Percentiles rank a stretch among this genome's conserved stretches.
phyloP scores from a whole-genome alignment of 2,113 vertebrate genomes.

The Sylvilagus bachmani region DNA sequence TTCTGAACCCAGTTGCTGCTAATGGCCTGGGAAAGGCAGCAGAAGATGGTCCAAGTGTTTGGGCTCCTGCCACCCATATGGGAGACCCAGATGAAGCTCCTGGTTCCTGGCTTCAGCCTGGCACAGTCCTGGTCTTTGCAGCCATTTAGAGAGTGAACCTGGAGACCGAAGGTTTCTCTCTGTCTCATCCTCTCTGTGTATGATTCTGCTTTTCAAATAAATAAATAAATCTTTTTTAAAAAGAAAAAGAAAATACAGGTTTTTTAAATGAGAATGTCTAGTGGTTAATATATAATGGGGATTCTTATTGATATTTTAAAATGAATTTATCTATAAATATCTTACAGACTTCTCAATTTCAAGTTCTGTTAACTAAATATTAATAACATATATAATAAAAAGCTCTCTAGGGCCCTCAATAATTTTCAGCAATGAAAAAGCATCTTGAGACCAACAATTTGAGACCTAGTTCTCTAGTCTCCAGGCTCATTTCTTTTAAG shows the following conservation, averaged over 20 bases:
- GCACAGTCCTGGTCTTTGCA: too few relatives aligned
- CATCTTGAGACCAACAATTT: background rate
- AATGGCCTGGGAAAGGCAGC: too few relatives aligned
- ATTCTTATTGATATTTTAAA: background rate
- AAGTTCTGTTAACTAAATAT: constrained; percentile 34
- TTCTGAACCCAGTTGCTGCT: too few relatives aligned
- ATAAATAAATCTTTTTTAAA: too few relatives aligned
- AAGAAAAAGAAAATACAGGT: background rate
- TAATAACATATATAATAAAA: background rate
- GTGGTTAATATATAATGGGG: background rate
- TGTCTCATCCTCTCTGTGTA: too few relatives aligned
- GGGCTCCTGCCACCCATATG: too few relatives aligned
- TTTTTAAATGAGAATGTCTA: background rate
- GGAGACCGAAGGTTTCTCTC: too few relatives aligned
- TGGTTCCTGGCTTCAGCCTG: too few relatives aligned
- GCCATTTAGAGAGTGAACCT: too few relatives aligned
- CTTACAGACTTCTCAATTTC: constrained; percentile 29
- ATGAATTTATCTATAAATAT: background rate
- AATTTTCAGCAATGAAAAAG: background rate
- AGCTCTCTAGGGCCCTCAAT: background rate
- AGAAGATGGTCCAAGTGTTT: too few relatives aligned
- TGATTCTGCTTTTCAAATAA: too few relatives aligned
- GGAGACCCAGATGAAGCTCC: too few relatives aligned
- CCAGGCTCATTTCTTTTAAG: background rate
- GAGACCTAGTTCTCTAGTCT: background rate